Conservation (phyloP, 2,113 vertebrate genomes). For the Colius striatus region DNA sequence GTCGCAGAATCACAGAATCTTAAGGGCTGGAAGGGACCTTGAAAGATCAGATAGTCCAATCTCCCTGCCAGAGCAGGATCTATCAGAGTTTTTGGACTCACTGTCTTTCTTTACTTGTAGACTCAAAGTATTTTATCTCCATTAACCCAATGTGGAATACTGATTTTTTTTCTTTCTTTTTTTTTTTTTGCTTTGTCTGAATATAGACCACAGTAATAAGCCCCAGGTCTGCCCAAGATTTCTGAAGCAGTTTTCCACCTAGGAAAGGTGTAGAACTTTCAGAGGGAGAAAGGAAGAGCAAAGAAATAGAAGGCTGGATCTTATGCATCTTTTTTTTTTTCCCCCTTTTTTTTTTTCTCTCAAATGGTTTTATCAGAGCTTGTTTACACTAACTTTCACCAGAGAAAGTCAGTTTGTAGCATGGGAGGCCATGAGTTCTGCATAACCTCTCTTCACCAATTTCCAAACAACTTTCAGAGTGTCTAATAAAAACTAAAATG, state of each 20-base stretch:
- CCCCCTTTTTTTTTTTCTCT: background rate
- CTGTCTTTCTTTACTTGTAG: background rate
- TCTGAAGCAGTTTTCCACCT: background rate
- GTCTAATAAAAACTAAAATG: background rate
- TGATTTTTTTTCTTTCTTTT: background rate
- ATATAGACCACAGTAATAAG: background rate
- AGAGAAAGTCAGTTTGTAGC: background rate
- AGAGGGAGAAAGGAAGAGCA: background rate
- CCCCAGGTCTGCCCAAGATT: background rate
- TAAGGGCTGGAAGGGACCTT: too few relatives aligned
- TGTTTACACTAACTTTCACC: background rate
- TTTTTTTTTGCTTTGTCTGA: background rate
- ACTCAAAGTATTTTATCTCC: background rate
- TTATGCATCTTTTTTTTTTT: accelerated
- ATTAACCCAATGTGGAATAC: background rate
- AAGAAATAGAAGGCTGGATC: background rate
- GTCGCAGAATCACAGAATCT: too few relatives aligned
- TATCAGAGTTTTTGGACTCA: background rate
- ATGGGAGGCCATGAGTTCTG: background rate
- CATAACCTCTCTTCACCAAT: background rate
- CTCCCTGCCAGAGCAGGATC: too few relatives aligned
- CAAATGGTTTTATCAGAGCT: background rate
- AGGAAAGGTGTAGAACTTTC: background rate
- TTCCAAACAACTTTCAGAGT: background rate
- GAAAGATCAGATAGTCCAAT: too few relatives aligned